Evolutionary conservation across 2,888 invertebrate species (phyloP).

Genomic region (Drosophila putrida): DNA sequence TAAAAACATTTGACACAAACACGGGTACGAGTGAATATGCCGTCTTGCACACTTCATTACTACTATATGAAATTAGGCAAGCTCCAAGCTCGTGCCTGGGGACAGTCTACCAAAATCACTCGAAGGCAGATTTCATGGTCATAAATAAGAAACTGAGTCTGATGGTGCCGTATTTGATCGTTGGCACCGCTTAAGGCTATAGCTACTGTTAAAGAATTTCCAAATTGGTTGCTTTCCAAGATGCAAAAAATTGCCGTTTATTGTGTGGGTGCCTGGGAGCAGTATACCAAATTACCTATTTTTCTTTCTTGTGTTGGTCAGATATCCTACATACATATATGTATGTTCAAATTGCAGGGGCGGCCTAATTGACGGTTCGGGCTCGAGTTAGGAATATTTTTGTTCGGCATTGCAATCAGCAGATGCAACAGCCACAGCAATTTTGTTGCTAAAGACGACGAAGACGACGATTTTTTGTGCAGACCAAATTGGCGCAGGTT

Average conservation of each 20-base stretch:
- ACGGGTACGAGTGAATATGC: neutral
- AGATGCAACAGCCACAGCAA: slow-evolving; percentile 72
- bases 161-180: slow-evolving; percentile 28
- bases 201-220: slow-evolving; percentile 58
- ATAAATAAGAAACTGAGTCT: slow-evolving; percentile 61
- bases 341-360: slow-evolving; percentile 76
- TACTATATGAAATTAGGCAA: slow-evolving; percentile 26
- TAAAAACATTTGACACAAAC: neutral
- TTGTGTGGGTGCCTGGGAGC: slow-evolving; percentile 72
- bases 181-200: slow-evolving; percentile 3
- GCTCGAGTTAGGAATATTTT: slow-evolving; percentile 28
- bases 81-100: slow-evolving; percentile 54
- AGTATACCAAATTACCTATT: slow-evolving; percentile 50
- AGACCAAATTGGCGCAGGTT: slow-evolving; percentile 79
- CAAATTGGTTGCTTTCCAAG: slow-evolving; percentile 46
- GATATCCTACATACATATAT: slow-evolving; percentile 27
- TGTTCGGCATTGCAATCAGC: slow-evolving; percentile 67
- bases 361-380: slow-evolving; percentile 80
- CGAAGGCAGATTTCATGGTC: slow-evolving; percentile 82
- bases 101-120: slow-evolving; percentile 66
- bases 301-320: slow-evolving; percentile 20
- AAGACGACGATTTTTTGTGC: slow-evolving; percentile 48
- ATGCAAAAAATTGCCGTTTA: slow-evolving; percentile 48
- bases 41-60: slow-evolving; percentile 4
- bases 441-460: slow-evolving; percentile 36